Percentiles rank a stretch among this genome's conserved stretches.
These are phyloP conservation scores for Agrotis puta DNA, from an alignment of 2,888 invertebrate species.

Conservation along the genomic window DNA sequence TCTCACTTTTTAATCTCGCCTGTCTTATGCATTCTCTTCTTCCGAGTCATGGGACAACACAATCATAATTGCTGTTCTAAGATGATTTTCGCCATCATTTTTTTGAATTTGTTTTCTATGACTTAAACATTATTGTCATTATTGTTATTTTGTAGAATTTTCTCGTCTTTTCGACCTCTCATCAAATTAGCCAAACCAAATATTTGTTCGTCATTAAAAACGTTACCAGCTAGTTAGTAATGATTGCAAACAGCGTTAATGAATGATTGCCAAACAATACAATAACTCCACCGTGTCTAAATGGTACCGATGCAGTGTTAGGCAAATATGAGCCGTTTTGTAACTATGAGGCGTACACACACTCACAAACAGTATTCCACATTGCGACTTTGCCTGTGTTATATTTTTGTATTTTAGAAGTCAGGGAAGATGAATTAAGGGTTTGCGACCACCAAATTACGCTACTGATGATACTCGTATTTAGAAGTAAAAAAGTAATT, in stretches of 20 bases:
- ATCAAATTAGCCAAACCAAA: conserved; percentile 6
- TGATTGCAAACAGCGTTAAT: conserved; percentile 45
- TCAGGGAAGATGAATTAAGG: too few relatives aligned
- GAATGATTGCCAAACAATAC: conserved; percentile 58
- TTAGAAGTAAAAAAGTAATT: too few relatives aligned
- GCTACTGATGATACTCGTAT: too few relatives aligned
- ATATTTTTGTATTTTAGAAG: neutral
- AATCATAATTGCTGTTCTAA: neutral
- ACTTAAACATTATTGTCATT: neutral
- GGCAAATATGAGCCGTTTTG: conserved; percentile 18
- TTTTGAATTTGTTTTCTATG: neutral
- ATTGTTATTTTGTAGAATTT: neutral
- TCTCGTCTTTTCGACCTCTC: neutral
- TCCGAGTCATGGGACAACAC: neutral
- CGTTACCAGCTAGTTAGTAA: conserved; percentile 13
- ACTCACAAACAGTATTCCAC: too few relatives aligned
- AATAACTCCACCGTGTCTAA: conserved; percentile 43
- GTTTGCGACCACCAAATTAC: too few relatives aligned
- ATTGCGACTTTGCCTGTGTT: neutral
- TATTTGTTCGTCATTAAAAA: conserved; percentile 37
- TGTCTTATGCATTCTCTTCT: neutral
- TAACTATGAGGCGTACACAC: conserved; percentile 31
- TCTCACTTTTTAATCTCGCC: neutral
- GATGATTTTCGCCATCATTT: neutral
- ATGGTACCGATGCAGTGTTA: conserved; percentile 44